Conservation (phyloP, 2,113 vertebrate species). For the Gnathonemus longibarbis region DNA sequence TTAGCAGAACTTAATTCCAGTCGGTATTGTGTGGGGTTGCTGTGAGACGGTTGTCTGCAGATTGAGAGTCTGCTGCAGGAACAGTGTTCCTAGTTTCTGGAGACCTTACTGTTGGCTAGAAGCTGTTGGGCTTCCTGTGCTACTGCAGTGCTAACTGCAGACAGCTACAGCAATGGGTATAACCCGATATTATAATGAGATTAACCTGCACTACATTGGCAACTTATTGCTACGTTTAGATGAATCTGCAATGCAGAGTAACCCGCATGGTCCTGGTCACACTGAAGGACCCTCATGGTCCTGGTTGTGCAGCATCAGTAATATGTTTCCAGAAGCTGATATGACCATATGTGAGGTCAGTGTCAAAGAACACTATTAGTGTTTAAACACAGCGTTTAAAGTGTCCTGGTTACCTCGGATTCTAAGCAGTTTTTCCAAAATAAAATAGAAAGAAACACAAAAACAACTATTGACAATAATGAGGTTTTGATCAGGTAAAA, state of each 20-base stretch:
- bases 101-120: neutral
- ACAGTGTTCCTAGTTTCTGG: neutral
- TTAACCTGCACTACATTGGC: neutral
- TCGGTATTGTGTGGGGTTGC: neutral
- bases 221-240: neutral
- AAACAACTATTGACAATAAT: conserved; percentile 60
- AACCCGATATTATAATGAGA: neutral
- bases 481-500: conserved; percentile 61
- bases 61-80: neutral
- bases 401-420: neutral
- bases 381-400: neutral
- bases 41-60: neutral
- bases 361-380: neutral
- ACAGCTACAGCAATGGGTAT: neutral
- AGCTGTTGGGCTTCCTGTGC: neutral
- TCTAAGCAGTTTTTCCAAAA: neutral
- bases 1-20: neutral
- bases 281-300: neutral
- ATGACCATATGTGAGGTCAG: neutral
- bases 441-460: neutral
- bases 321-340: neutral
- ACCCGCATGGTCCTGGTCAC: neutral
- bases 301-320: neutral
- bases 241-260: neutral
- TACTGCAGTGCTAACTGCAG: neutral